Base-by-base conservation (phyloP, 2,888 invertebrate species). In the Drosophila meridiana region DNA sequence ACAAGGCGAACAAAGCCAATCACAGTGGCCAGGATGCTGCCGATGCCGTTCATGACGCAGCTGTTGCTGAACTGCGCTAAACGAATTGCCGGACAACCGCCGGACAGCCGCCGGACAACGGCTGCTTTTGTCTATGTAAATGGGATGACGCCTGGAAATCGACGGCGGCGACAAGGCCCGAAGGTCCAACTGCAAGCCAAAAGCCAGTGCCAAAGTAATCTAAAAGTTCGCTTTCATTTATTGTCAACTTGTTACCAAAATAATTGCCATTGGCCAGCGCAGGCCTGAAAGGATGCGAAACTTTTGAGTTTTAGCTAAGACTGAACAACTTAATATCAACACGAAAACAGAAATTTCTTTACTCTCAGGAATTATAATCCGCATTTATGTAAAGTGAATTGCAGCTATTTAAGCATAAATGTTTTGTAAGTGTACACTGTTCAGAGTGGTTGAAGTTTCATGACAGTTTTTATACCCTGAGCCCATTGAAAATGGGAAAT, bases 221-320 rank as follows among this genome's bases (percentile, higher is more conserved):
- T 75, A 79, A 81, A 85, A 81, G 83, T 82, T 82, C 69, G 60
- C 45, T 72, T 67, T 69, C 76, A 82, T 82, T 81, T 82, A 80
- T 85, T 82, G 83, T 79, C 85, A 84, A 79, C 82, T 81, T 80
- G 81, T 64, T 81, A 52, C 69, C 69, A 34, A 83, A 83, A 83
- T 81, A 83, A 83, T 80, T 80, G 83, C 62, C 78, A 77, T 68
- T 65, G 78, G 67, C 83, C 50, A 34, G 2, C 2, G 5, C 36
- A 4, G 42, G 59, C 64, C 43, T 57, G 56, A 61, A 76, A 50
- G 55, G 63, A 58, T 50, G 48, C 34, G 34, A 45, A 36, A 36
- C 32, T 62, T 48, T 47, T 47, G 13, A 36, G 20, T 26, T 5
- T 11, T 9, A 11, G 52, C 11, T 32, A 14, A 43, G 34, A 26